These are phyloP conservation scores for Styela plicata DNA, from an alignment of 23 tunicate species.

Conservation along the genomic window DNA sequence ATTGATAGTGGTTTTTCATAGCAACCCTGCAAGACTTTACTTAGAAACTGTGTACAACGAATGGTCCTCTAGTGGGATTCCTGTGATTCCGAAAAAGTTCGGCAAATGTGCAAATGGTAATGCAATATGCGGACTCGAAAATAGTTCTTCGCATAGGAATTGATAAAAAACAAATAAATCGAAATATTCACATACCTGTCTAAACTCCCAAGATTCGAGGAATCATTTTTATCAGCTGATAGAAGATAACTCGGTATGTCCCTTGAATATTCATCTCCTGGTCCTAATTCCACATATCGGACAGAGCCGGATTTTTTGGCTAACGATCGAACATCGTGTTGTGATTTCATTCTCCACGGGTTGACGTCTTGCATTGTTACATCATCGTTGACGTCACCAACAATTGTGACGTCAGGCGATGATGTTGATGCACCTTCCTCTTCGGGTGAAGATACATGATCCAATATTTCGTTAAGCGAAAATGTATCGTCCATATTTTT, in stretches of 20 bases:
- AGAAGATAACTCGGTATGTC: neutral
- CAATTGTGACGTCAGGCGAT: neutral
- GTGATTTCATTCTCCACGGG: neutral
- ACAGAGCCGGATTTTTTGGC: neutral
- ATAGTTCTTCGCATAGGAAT: too few relatives aligned
- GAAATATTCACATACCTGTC: neutral
- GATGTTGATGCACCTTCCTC: neutral
- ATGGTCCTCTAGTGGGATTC: too few relatives aligned
- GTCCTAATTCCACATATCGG: neutral
- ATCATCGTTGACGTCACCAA: neutral
- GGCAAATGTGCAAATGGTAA: too few relatives aligned
- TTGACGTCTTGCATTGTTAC: neutral
- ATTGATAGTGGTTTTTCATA: too few relatives aligned
- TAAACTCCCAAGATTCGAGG: neutral
- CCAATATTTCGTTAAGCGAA: constrained; percentile 1
- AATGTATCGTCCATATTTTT: neutral
- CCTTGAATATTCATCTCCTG: neutral
- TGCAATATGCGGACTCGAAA: too few relatives aligned
- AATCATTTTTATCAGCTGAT: neutral
- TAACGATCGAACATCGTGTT: neutral
- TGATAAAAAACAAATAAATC: too few relatives aligned
- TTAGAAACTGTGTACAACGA: too few relatives aligned
- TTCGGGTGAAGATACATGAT: neutral
- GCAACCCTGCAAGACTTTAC: too few relatives aligned
- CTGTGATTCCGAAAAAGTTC: too few relatives aligned